Evolutionary conservation across 2,113 vertebrate genomes (phyloP).

Genomic region (Protomyctophum bolini): DNA sequence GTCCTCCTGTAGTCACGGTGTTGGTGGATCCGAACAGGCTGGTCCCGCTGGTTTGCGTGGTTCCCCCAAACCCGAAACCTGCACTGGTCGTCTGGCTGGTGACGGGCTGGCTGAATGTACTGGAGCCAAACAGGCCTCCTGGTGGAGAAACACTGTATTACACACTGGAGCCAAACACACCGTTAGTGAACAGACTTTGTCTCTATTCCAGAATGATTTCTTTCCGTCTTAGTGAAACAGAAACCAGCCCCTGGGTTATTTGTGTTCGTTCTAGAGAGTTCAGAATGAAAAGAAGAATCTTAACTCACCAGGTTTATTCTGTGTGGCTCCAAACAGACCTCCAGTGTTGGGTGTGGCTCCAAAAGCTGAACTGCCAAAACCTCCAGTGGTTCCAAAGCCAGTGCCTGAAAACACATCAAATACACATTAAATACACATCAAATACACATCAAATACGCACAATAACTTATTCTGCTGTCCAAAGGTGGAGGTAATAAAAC

Average conservation of each 20-base stretch:
- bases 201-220: too few species aligned
- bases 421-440: too few species aligned
- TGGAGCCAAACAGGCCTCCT: conserved; percentile 94
- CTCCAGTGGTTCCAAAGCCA: conserved; percentile 87
- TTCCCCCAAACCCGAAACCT: conserved; percentile 89
- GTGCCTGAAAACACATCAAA: conserved; percentile 76
- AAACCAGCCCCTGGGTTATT: too few species aligned
- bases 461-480: too few species aligned
- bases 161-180: conserved; percentile 82
- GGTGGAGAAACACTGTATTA: not conserved
- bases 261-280: too few species aligned
- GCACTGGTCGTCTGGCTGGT: conserved; percentile 89
- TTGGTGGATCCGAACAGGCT: conserved; percentile 90
- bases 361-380: conserved; percentile 91
- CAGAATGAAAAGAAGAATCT: too few species aligned
- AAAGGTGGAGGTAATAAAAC: too few species aligned
- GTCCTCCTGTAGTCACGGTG: conserved; percentile 81
- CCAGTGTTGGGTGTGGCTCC: conserved; percentile 86
- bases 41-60: conserved; percentile 86
- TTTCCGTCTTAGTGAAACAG: too few species aligned
- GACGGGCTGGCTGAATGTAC: conserved; percentile 91
- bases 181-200: too few species aligned
- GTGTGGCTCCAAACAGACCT: conserved; percentile 88
- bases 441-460: too few species aligned
- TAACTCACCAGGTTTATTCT: conserved; percentile 55